phyloP scores from a whole-genome alignment of 2,888 invertebrate genomes.

The Eugnorisma glareosa region DNA sequence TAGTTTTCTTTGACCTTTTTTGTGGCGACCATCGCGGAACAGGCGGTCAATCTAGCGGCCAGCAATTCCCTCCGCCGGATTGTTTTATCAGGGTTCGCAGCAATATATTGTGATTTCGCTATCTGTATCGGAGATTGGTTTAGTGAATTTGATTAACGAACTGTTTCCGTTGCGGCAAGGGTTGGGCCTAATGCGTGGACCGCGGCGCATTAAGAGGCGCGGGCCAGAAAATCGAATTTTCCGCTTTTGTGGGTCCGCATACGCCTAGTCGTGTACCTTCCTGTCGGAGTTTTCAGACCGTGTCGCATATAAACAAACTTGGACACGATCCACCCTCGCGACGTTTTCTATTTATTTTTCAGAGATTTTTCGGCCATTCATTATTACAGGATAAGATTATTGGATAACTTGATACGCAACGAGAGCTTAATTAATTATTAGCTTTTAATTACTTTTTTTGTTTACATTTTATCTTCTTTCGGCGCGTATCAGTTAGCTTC shows the following conservation, averaged over 20 bases:
- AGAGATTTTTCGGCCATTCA: conserved; percentile 31
- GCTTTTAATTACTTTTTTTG: conserved; percentile 57
- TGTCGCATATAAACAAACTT: conserved; percentile 80
- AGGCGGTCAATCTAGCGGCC: conserved; percentile 57
- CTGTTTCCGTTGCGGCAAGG: conserved; percentile 82
- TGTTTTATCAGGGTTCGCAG: conserved; percentile 78
- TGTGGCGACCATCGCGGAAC: conserved; percentile 45
- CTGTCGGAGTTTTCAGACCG: conserved; percentile 82
- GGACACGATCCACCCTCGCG: conserved; percentile 64
- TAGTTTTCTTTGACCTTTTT: conserved; percentile 50
- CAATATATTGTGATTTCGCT: conserved; percentile 84
- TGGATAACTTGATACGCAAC: conserved; percentile 28
- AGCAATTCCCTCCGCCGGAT: conserved; percentile 71
- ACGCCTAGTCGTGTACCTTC: conserved; percentile 70
- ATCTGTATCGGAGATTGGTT: conserved; percentile 86
- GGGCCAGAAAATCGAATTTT: conserved; percentile 89
- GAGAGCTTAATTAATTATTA: conserved; percentile 40
- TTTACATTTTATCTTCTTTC: conserved; percentile 54
- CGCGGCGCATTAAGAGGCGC: conserved; percentile 82
- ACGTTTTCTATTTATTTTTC: conserved; percentile 53
- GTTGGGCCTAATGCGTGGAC: conserved; percentile 82
- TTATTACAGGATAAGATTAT: conserved; percentile 5
- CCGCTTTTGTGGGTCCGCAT: conserved; percentile 80
- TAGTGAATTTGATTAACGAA: conserved; percentile 87
- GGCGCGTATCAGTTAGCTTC: conserved; percentile 59